Evolutionary conservation across 2,797 vertebrate genomes (phyloP), one percentile per base, ranked within the genome.

Genomic region (Arrhamphus sclerolepis): DNA sequence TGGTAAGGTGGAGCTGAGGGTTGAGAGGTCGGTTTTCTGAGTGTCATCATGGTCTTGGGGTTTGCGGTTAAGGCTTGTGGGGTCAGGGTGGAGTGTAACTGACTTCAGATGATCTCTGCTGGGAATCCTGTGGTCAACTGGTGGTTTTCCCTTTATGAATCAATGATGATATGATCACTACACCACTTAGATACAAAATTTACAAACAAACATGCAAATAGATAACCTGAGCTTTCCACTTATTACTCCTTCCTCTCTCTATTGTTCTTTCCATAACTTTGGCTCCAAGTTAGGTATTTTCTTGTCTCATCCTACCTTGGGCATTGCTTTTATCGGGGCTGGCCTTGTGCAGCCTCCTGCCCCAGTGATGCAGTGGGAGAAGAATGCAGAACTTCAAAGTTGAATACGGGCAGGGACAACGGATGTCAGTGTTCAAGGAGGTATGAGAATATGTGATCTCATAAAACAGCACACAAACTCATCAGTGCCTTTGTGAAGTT

Each of bases 331-430:
- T 60, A 55, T 75, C 13, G 78, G 58, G 78, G 63, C 58, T 75
- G 65, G 66, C 81, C 79, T 72, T 53, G 62, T 70, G 67, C 89
- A 90, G 86, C 84, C 91, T 83, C 70, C 75, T 73, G 69, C 59
- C 64, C 51, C 44, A 14, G 68, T 93, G 92, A 94, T 91, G 91
- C 86, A 92, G 87, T 21, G 52, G 58, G 61, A 77, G 77, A 91
- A 85, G 89, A 93, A 94, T 93, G 89, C 55, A 63, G 38, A 62
- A 88, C 89, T 91, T 93, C 89, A 92, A 92, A 92, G 79, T 13
- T 74, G 21, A 77, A 82, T 66, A 72, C 38, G 54, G 73, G 59
- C 4, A 31, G 67, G 87, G 86, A 91, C 86, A 90, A 88, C 87
- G 77, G 82, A 83, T 83, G 76, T 84, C 77, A 81, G 72, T 88